Evolutionary conservation across 1,140 invertebrate species (phyloP), one percentile per base, ranked within the genome.

Genomic region (Colletes latitarsis): DNA sequence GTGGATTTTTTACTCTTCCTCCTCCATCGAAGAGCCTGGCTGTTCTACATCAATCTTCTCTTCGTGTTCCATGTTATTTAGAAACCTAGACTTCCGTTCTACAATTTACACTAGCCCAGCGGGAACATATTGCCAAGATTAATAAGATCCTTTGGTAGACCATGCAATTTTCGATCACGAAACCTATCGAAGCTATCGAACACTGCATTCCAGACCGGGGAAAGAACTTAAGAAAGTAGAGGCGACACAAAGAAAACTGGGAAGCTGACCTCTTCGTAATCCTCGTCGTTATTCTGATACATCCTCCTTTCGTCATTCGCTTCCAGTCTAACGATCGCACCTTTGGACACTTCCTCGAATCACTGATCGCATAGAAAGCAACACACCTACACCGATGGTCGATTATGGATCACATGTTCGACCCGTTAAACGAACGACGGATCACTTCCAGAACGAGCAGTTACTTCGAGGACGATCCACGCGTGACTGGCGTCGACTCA

Each of bases 201-300:
- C 30, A 30, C 30, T 30, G 30, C 30, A 46, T 3, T 9, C 0
- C 43, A 46, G 6, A 46, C 43, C 6, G 43, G 43, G 9, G 43
- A 46, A 6, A 46, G 9, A 9, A 9, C 43, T 9, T 46, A 46
- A 46, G 9, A 46, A 9, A 46, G 43, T 8, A 46, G 9, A 46
- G 43, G 43, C 6, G 9, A 9, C 43, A 3, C 43, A 46, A 63
- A 66, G 55, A 77, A 62, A 49, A 66, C 17, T 21, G 2, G 41
- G 63, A 10, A 49, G 10, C 82, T 84, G 30, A 85, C 82, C 84
- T 85, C 82, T 14, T 74, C 64, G 66, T 53, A 30, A 58, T 58
- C 30, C 12, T n/a, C 58, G 53, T 63, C 58, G 53, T 63, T 74
- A n/a, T 57, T 84, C 64, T 83, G 41, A 53, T 58, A 15, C 78